These are phyloP conservation scores for Labeo catla DNA, from an alignment of 2,113 vertebrate species.

Conservation along the genomic window DNA sequence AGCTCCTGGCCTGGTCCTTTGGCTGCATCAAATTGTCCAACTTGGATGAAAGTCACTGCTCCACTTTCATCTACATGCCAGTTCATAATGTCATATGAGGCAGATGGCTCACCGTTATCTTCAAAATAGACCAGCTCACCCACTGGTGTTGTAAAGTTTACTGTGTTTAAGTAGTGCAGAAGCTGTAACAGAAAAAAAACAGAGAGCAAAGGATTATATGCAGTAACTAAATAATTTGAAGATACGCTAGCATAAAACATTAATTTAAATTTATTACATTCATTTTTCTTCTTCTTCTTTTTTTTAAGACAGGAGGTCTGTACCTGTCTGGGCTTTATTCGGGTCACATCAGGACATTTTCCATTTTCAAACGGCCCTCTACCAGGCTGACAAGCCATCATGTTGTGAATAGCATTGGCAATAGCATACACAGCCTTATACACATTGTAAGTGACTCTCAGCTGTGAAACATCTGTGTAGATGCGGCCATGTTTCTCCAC, in stretches of 20 bases:
- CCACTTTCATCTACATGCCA: slow-evolving; percentile 62
- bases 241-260: background rate
- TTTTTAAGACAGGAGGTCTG: background rate
- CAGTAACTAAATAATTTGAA: background rate
- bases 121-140: slow-evolving; percentile 67
- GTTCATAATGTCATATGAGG: slow-evolving; percentile 70
- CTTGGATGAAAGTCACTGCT: slow-evolving; percentile 59
- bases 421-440: slow-evolving; percentile 70
- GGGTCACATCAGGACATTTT: slow-evolving; percentile 55
- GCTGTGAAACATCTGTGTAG: slow-evolving; percentile 64
- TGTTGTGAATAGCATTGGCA: slow-evolving; percentile 66
- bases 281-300: no score
- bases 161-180: slow-evolving; percentile 60
- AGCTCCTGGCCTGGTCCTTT: slow-evolving; percentile 57
- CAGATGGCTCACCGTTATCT: slow-evolving; percentile 64
- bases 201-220: background rate
- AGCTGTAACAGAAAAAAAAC: slow-evolving; percentile 54
- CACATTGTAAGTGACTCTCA: slow-evolving; percentile 66
- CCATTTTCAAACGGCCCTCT: slow-evolving; percentile 54
- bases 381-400: slow-evolving; percentile 59
- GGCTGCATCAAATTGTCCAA: slow-evolving; percentile 64
- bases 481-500: slow-evolving; percentile 52
- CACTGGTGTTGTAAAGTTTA: slow-evolving; percentile 65
- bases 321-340: slow-evolving; percentile 64
- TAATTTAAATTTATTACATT: no score